Percentiles rank a stretch among this genome's conserved stretches.
These are phyloP conservation scores for Penaeus indicus DNA, from an alignment of 1,140 invertebrate species.

Conservation along the genomic window DNA sequence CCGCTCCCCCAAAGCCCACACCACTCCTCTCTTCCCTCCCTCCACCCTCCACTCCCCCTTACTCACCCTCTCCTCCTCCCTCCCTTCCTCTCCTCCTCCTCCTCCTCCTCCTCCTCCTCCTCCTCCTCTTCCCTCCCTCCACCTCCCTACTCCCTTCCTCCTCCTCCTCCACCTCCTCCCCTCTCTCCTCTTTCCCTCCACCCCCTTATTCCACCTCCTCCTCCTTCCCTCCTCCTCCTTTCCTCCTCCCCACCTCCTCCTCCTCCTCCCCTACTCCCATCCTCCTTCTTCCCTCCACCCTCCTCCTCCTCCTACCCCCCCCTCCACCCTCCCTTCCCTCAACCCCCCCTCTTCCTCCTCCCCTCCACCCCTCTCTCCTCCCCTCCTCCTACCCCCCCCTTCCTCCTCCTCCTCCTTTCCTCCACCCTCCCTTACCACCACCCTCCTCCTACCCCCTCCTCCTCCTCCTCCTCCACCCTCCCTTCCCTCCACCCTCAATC, in stretches of 20 bases:
- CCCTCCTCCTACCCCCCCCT: not conserved
- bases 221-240: too few species aligned
- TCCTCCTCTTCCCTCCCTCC: not conserved
- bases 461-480: not conserved
- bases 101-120: not conserved
- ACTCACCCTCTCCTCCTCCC: not conserved
- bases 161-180: not conserved
- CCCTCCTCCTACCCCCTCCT: too few species aligned
- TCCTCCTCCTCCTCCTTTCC: not conserved
- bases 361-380: not conserved
- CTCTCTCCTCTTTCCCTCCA: not conserved
- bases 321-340: not conserved
- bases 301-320: not conserved
- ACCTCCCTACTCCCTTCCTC: too few species aligned
- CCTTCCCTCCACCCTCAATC: not conserved
- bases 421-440: not conserved
- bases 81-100: not conserved
- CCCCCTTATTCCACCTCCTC: not conserved
- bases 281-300: not conserved
- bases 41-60: too few species aligned
- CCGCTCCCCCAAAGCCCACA: not conserved
- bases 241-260: too few species aligned
- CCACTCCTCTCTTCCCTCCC: not conserved
- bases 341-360: not conserved
- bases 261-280: not conserved